Evolutionary conservation across 2,113 vertebrate species (phyloP).

Genomic region (Trochalopteron elliotii): DNA sequence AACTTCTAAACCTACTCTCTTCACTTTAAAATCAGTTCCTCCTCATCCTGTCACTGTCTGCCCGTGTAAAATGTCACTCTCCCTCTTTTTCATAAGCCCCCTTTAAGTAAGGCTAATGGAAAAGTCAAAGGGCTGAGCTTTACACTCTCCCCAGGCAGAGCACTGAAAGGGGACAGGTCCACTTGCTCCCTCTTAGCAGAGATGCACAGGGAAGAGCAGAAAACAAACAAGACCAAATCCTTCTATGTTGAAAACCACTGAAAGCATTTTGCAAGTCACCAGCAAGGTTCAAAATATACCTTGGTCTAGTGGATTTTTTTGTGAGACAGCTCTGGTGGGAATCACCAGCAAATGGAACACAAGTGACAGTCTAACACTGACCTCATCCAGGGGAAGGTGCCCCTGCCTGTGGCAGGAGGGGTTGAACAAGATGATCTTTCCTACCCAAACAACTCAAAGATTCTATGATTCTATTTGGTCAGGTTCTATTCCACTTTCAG

Average conservation of each 20-base stretch:
- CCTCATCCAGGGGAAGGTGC: not conserved
- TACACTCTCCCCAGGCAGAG: not conserved
- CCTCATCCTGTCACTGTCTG: not conserved
- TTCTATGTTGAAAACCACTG: not conserved
- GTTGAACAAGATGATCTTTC: not conserved
- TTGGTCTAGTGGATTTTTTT: not conserved
- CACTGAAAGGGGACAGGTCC: rapidly evolving
- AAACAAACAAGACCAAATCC: not conserved
- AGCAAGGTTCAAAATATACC: not conserved
- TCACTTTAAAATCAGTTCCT: not conserved
- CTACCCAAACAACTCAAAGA: not conserved
- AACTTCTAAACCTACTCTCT: not conserved
- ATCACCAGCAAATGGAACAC: not conserved
- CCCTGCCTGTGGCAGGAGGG: not conserved
- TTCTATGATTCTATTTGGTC: not conserved
- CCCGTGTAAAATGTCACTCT: not conserved
- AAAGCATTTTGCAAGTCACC: not conserved
- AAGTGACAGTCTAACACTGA: rapidly evolving
- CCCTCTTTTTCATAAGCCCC: not conserved
- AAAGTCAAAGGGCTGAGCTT: not conserved
- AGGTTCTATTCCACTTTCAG: not conserved
- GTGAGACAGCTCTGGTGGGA: not conserved
- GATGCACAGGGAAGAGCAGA: rapidly evolving
- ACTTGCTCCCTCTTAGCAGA: not conserved
- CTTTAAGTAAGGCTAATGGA: not conserved